Base-by-base conservation (phyloP, 2,888 invertebrate species). In the Troides oblongomaculatus region DNA sequence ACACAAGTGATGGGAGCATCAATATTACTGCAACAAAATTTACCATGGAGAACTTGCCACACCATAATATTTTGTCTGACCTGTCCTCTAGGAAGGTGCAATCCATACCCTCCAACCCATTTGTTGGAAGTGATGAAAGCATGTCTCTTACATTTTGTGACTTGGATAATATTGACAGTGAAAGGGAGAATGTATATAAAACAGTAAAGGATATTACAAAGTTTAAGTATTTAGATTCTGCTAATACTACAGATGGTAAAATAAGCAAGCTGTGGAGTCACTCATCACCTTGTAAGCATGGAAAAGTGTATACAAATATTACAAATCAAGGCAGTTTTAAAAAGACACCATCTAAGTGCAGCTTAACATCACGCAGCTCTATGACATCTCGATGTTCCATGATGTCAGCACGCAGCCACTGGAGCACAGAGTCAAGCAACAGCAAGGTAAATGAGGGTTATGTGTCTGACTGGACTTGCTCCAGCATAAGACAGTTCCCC, bases 21-120 rank as follows among this genome's bases (percentile, higher is more conserved):
- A 81, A 93, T 18, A 84, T 93, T n/a, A 94, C 94, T 14, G 93
- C 94, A 0, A 86, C 86, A 4, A 94, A 93, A 76, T 81, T 92
- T 73, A 92, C 92, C 0, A 82, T 84, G 50, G 90, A 89, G 7
- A 89, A 89, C 73, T 87, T 93, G 89, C 92, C 92, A 43, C 85
- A 88, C 1, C 85, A 91, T 25, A 87, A 82, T 72, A 87, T 92
- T 71, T 90, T 93, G 73, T 88, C 92, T 7, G 88, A 89, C 56
- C 74, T 84, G 1, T 76, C 84, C 6, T 79, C 85, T 0, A 91
- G 88, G 76, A 93, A 91, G 79, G 93, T 93, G 50, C 93, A 93
- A 72, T 92, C 92, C 62, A 90, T 91, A 72, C 81, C 90, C 1
- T 76, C 77, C 25, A 93, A 93, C 72, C 93, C 93, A 1, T 93